A percentile compares a stretch with the other conserved stretches of the same genome.
phyloP scores from a whole-genome alignment of 1,140 invertebrate genomes.

The Campoletis sonorensis region DNA sequence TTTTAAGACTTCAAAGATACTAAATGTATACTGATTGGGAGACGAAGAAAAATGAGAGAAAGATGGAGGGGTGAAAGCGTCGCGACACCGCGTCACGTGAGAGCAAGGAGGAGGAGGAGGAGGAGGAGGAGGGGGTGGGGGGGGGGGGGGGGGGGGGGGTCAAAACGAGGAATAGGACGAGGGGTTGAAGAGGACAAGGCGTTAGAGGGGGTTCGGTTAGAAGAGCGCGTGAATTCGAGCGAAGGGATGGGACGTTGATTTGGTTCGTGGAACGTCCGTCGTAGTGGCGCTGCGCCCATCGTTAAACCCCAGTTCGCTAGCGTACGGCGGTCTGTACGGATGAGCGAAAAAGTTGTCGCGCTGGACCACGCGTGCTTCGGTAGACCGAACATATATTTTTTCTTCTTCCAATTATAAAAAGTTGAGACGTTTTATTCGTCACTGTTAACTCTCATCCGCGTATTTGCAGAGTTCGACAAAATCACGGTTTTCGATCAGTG shows the following conservation, averaged over 20 bases:
- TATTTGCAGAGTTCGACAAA: too few species aligned
- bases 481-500: too few species aligned
- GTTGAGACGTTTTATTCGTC: too few species aligned
- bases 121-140: conserved; percentile 39
- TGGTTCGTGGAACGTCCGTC: conserved; percentile 65
- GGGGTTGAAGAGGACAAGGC: conserved; percentile 38
- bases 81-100: conserved; percentile 2
- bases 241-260: conserved; percentile 49
- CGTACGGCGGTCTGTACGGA: conserved; percentile 61
- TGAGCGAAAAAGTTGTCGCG: conserved; percentile 43
- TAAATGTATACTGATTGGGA: not conserved
- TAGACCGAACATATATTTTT: too few species aligned
- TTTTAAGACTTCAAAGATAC: too few species aligned
- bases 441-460: too few species aligned
- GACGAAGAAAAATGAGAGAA: not conserved
- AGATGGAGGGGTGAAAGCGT: not conserved
- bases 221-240: conserved; percentile 47
- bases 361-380: not conserved
- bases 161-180: conserved; percentile 21
- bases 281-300: conserved; percentile 66
- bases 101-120: conserved; percentile 5
- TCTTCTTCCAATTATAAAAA: too few species aligned
- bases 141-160: conserved; percentile 26
- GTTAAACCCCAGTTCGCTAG: conserved; percentile 68
- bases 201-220: not conserved